Percentiles rank a stretch among this genome's conserved stretches.
Evolutionary conservation across 2,888 invertebrate species (phyloP).

Genomic region (Parapristionchus giblindavisi): DNA sequence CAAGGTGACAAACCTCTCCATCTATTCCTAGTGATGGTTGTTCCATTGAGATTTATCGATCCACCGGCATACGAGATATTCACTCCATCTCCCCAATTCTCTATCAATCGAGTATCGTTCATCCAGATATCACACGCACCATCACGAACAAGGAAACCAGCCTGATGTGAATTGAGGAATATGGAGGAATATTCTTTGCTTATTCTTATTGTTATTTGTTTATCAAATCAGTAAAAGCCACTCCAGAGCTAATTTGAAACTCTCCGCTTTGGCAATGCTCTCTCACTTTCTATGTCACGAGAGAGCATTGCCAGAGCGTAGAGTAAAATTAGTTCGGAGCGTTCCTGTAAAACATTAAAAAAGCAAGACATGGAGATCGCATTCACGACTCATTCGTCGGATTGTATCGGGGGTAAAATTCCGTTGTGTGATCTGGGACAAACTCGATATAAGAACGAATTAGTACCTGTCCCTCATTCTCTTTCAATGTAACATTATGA

Average conservation of each 20-base stretch:
- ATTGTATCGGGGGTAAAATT: too few relatives aligned
- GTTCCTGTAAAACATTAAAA: too few relatives aligned
- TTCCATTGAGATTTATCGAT: conserved; percentile 86
- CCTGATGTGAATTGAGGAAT: conserved; percentile 7
- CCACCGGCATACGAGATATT: conserved; percentile 96
- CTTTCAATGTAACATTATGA: conserved; percentile 65
- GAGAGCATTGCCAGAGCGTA: too few relatives aligned
- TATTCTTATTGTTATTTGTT: not conserved
- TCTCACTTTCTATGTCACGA: too few relatives aligned
- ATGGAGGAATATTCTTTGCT: not conserved
- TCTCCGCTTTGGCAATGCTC: too few relatives aligned
- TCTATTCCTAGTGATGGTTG: conserved; percentile 84
- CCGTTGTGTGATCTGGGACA: too few relatives aligned
- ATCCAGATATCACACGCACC: conserved; percentile 94
- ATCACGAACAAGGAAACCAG: conserved; percentile 76
- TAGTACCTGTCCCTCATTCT: conserved; percentile 64
- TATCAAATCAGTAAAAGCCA: not conserved
- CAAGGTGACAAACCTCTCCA: conserved; percentile 76
- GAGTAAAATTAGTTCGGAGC: too few relatives aligned
- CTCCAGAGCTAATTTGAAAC: too few relatives aligned
- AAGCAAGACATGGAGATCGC: too few relatives aligned
- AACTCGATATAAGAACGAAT: conserved; percentile 42
- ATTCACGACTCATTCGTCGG: too few relatives aligned
- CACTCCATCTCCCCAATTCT: conserved; percentile 91
- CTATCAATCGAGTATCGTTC: conserved; percentile 79